These are phyloP conservation scores for Aythya baeri DNA, from an alignment of 2,113 vertebrate species.

Conservation along the genomic window DNA sequence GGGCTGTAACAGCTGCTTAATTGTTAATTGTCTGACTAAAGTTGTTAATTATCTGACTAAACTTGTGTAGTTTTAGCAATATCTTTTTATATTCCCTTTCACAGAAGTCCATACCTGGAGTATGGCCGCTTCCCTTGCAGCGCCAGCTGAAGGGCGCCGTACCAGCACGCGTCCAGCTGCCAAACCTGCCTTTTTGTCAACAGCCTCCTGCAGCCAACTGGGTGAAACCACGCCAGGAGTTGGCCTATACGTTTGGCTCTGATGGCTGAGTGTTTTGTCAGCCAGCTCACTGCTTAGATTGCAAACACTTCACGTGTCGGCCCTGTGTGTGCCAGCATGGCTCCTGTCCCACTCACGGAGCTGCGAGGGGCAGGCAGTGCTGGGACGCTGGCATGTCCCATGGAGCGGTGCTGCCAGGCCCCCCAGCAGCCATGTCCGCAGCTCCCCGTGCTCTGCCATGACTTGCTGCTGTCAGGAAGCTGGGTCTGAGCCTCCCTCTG, in stretches of 20 bases:
- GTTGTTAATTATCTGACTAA: background rate
- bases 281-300: background rate
- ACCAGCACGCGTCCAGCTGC: background rate
- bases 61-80: background rate
- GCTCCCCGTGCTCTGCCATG: background rate
- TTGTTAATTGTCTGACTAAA: background rate
- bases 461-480: background rate
- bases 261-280: background rate
- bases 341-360: background rate
- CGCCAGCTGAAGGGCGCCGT: background rate
- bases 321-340: background rate
- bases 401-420: background rate
- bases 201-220: conserved; percentile 17
- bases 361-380: background rate
- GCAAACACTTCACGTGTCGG: background rate
- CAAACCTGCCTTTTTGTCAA: conserved; percentile 43
- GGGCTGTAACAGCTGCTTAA: background rate
- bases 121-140: background rate
- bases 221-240: background rate
- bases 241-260: background rate
- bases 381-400: background rate
- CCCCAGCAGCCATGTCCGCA: conserved; percentile 4
- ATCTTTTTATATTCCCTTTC: background rate
- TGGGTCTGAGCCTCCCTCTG: background rate
- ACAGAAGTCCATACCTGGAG: background rate